A percentile compares a stretch with the other conserved stretches of the same genome.
These are phyloP conservation scores for Drosophila suboccidentalis DNA, from an alignment of 2,888 invertebrate species.

Conservation along the genomic window DNA sequence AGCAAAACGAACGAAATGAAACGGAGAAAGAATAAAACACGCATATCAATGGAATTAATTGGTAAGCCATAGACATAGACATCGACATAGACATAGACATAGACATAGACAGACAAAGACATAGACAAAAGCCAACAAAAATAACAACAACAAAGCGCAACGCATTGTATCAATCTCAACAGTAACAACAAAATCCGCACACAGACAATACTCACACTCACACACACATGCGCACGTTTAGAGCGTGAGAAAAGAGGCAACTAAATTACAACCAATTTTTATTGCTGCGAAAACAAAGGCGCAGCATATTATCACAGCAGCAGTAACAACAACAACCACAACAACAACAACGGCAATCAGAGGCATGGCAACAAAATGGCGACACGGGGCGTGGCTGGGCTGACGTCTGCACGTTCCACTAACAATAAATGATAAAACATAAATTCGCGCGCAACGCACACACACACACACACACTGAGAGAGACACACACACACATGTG, in stretches of 20 bases:
- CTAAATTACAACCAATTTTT: conserved; percentile 80
- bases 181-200: conserved; percentile 45
- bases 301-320: conserved; percentile 68
- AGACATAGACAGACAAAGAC: conserved; percentile 30
- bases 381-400: conserved; percentile 54
- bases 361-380: conserved; percentile 58
- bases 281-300: conserved; percentile 78
- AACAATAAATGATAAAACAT: conserved; percentile 83
- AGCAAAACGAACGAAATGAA: conserved; percentile 30
- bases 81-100: conserved; percentile 37
- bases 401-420: conserved; percentile 74
- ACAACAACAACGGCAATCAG: conserved; percentile 31
- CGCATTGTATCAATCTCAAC: conserved; percentile 66
- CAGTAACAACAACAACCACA: conserved; percentile 25
- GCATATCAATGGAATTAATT: conserved; percentile 78
- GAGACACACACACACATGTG: conserved; percentile 29
- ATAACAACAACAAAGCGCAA: conserved; percentile 39
- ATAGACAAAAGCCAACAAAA: conserved; percentile 14
- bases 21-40: conserved; percentile 46
- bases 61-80: conserved; percentile 55
- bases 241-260: conserved; percentile 29
- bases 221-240: conserved; percentile 27
- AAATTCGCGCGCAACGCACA: conserved; percentile 65
- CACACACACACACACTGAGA: conserved; percentile 28
- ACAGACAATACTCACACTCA: conserved; percentile 37